These are phyloP conservation scores for Lonchura striata DNA, from an alignment of 2,113 vertebrate species.

Conservation along the genomic window DNA sequence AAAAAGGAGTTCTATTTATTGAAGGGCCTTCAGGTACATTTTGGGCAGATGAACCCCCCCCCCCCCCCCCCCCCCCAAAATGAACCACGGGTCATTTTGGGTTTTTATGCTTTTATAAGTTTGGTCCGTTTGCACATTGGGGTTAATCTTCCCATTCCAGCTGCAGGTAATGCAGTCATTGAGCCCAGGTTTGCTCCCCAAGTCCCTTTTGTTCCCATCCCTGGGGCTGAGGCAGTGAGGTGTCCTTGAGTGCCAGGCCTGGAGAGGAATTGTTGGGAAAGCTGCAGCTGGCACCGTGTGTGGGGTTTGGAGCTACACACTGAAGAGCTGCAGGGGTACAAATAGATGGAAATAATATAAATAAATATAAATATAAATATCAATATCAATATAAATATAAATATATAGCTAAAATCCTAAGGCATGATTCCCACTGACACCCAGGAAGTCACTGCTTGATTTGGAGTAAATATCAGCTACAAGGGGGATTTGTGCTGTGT, in stretches of 20 bases:
- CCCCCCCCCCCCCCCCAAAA: no score
- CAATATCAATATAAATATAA: no score
- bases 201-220: not conserved
- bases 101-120: not conserved
- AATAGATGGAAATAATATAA: fast-evolving
- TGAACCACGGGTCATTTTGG: fast-evolving
- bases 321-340: not conserved
- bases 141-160: not conserved
- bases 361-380: no score
- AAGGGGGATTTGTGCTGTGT: fast-evolving
- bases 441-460: not conserved
- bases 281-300: not conserved
- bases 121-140: not conserved
- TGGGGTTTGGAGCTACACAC: not conserved
- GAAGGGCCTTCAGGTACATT: not conserved
- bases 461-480: not conserved
- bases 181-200: not conserved
- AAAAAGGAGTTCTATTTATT: not conserved
- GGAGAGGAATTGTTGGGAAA: not conserved
- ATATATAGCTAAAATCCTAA: fast-evolving
- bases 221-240: not conserved
- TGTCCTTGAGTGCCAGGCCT: not conserved
- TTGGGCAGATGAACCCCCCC: not conserved
- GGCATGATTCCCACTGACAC: not conserved
- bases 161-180: not conserved